Conservation (phyloP, 2,888 invertebrate genomes). For the Hirtodrosophila histrioides region DNA sequence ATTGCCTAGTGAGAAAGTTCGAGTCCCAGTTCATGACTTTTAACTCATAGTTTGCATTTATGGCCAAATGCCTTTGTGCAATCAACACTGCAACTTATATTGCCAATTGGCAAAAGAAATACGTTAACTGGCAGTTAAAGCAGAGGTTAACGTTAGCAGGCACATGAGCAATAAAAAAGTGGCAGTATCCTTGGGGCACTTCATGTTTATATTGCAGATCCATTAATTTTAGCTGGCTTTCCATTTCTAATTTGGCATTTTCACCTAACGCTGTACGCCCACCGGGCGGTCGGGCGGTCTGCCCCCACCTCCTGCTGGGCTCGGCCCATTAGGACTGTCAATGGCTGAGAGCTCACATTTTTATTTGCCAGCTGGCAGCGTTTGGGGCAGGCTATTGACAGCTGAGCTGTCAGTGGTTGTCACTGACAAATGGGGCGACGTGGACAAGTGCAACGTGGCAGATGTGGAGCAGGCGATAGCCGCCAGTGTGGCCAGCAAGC, state of each 20-base stretch:
- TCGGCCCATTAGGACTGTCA: constrained; percentile 17
- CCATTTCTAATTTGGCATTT: constrained; percentile 8
- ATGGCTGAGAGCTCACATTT: constrained; percentile 23
- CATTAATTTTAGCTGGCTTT: too few relatives aligned
- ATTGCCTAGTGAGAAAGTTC: too few relatives aligned
- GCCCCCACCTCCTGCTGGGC: neutral
- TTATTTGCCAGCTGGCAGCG: constrained; percentile 21
- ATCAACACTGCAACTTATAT: too few relatives aligned
- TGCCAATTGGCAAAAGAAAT: too few relatives aligned
- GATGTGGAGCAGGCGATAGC: constrained; percentile 66
- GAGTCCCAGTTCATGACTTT: too few relatives aligned
- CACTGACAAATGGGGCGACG: constrained; percentile 53
- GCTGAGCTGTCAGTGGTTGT: constrained; percentile 39
- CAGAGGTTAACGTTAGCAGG: too few relatives aligned
- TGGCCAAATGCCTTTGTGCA: too few relatives aligned
- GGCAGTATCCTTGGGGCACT: too few relatives aligned
- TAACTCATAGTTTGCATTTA: too few relatives aligned
- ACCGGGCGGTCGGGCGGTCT: neutral
- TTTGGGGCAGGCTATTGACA: constrained; percentile 30
- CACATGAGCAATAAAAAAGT: too few relatives aligned
- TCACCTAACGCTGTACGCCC: constrained; percentile 1
- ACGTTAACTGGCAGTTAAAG: too few relatives aligned
- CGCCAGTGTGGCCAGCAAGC: constrained; percentile 26
- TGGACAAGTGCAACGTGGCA: constrained; percentile 15
- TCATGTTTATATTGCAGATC: too few relatives aligned